These are phyloP conservation scores for Anarhynchus alexandrinus DNA, from an alignment of 2,113 vertebrate genomes.

Conservation along the genomic window DNA sequence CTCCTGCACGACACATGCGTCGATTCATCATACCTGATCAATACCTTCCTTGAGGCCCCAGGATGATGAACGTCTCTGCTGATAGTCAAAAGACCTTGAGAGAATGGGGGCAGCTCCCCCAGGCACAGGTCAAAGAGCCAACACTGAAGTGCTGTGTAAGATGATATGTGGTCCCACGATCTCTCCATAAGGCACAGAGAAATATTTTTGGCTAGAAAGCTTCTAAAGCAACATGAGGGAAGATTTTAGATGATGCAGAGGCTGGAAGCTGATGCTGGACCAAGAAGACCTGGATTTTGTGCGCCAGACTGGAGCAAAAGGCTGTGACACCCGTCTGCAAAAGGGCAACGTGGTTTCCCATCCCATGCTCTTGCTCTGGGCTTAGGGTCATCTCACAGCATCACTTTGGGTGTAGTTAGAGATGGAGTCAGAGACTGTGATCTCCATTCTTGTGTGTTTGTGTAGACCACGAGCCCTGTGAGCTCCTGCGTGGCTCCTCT, in stretches of 20 bases:
- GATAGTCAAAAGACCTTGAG: constrained; percentile 33
- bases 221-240: background rate
- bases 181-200: background rate
- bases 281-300: background rate
- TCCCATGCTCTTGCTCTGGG: background rate
- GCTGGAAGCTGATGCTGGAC: background rate
- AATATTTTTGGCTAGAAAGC: background rate
- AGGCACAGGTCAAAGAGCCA: constrained; percentile 15
- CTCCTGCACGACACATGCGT: background rate
- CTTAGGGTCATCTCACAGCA: background rate
- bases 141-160: background rate
- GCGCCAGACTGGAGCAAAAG: background rate
- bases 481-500: background rate
- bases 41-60: constrained; percentile 20
- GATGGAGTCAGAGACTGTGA: background rate
- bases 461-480: background rate
- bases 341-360: background rate
- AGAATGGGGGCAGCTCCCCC: background rate
- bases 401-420: background rate
- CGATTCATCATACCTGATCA: constrained; percentile 37
- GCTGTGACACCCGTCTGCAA: background rate
- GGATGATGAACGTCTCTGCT: constrained; percentile 9
- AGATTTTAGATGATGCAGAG: background rate
- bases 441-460: background rate
- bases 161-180: background rate